Evolutionary conservation across 2,888 invertebrate genomes (phyloP), one percentile per base, ranked within the genome.

Genomic region (Xylota sylvarum): DNA sequence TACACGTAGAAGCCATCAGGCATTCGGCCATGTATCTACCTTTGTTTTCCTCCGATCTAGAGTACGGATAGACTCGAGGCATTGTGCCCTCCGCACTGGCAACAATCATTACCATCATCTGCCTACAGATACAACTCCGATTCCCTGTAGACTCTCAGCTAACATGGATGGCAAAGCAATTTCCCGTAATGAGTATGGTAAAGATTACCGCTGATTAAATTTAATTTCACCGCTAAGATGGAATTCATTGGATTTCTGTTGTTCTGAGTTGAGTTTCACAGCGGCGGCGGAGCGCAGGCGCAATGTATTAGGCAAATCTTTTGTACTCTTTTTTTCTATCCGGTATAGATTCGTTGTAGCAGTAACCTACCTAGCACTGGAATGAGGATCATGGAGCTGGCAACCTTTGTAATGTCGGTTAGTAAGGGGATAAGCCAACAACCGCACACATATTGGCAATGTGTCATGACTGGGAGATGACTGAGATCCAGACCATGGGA

Each of bases 191-290:
- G 64, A 50, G 19, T 64, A 56, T 56, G 69, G 55, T 65, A 58
- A 65, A 64, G 74, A 79, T 79, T 79, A 74, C 84, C 73, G 84
- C 56, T 79, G 84, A 80, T 85, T 79, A 80, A 76, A 85, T 85
- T 80, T 58, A 85, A 70, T 85, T 85, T 80, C 84, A 80, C 80
- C 70, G 80, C 84, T 67, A 79, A 80, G 70, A 70, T 46, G 60
- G 84, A 79, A 50, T 43, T 46, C 32, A 73, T 69, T 50, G 77
- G 50, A 65, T 72, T 85, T 76, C 76, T 50, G 30, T 40, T 58
- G 3, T 48, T 40, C 58, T 50, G 23, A 35, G 48, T 58, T 9
- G 19, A 48, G 79, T 52, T 65, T 74, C 56, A 12, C 60, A 69
- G 6, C 6, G 69, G 35, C 48, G 40, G 32, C 60, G 17, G 14